These are phyloP conservation scores for Mesopsocus fuscifrons DNA, from an alignment of 2,888 invertebrate genomes.

Conservation along the genomic window DNA sequence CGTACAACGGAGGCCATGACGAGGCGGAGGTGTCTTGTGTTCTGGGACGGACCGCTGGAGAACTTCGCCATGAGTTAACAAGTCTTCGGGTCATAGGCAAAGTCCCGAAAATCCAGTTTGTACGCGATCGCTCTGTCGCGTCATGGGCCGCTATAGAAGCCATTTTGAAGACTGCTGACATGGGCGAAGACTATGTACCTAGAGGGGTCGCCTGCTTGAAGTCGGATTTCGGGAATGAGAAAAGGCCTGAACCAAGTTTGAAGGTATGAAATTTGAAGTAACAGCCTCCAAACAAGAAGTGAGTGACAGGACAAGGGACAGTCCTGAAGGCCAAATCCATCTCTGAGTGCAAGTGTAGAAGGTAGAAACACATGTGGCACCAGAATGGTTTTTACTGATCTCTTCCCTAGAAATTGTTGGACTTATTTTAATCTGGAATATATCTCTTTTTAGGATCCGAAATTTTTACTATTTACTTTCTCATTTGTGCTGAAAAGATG, in stretches of 20 bases:
- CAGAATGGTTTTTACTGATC: no score
- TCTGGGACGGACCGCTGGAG: not conserved
- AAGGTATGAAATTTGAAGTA: no score
- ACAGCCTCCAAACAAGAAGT: no score
- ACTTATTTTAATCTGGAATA: no score
- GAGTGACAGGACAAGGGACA: no score
- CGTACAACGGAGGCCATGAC: not conserved
- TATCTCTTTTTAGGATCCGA: no score
- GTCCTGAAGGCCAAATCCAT: no score
- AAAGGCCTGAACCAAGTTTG: not conserved
- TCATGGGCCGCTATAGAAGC: not conserved
- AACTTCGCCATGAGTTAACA: not conserved
- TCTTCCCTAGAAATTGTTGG: no score
- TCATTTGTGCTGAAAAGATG: no score
- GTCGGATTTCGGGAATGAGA: constrained; percentile 1
- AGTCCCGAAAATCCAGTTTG: constrained; percentile 2
- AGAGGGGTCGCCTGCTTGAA: not conserved
- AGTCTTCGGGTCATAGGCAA: not conserved
- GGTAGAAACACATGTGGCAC: no score
- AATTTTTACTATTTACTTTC: no score
- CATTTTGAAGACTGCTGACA: not conserved
- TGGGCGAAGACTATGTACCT: not conserved
- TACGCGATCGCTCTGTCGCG: not conserved
- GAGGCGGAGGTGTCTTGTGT: not conserved
- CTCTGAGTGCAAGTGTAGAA: no score